phyloP scores from a whole-genome alignment of 2,797 vertebrate genomes.

The Ptychadena robeensis region DNA sequence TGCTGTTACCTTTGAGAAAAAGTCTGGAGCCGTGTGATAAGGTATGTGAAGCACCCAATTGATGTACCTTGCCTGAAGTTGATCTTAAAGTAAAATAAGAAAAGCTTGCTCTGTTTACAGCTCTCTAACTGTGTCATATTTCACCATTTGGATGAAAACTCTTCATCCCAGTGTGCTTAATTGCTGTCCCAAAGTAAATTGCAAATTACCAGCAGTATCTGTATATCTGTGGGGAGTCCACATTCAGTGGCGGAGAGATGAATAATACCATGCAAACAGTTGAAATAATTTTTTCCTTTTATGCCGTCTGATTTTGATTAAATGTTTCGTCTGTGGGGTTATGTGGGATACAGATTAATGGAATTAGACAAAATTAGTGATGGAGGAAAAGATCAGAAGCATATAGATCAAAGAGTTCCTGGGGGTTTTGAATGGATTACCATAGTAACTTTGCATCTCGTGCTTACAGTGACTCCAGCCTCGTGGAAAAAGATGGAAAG shows the following conservation, averaged over 20 bases:
- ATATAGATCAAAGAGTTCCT: constrained; percentile 55
- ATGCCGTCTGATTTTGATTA: constrained; percentile 34
- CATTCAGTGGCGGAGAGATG: constrained; percentile 9
- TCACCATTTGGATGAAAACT: constrained; percentile 28
- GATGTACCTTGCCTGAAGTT: background rate
- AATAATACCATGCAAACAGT: constrained; percentile 37
- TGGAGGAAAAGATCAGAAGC: constrained; percentile 47
- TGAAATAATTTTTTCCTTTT: constrained; percentile 51
- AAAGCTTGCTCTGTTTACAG: constrained; percentile 12
- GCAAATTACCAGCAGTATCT: constrained; percentile 23
- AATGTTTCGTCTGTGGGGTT: constrained; percentile 34
- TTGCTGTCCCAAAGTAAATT: constrained; percentile 21
- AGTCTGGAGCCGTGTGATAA: too few species aligned
- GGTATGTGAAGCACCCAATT: background rate
- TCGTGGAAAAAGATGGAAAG: background rate
- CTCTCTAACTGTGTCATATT: constrained; percentile 8
- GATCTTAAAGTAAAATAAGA: constrained; percentile 21
- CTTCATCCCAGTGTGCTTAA: constrained; percentile 13
- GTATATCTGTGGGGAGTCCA: constrained; percentile 19
- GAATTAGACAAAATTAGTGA: constrained; percentile 56
- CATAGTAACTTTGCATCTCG: constrained; percentile 43
- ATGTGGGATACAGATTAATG: constrained; percentile 47
- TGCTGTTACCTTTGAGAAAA: too few species aligned
- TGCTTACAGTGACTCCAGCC: constrained; percentile 14
- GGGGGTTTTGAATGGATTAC: constrained; percentile 48